These are phyloP conservation scores for Drosophila monieri DNA, from an alignment of 2,888 invertebrate genomes.

Conservation along the genomic window DNA sequence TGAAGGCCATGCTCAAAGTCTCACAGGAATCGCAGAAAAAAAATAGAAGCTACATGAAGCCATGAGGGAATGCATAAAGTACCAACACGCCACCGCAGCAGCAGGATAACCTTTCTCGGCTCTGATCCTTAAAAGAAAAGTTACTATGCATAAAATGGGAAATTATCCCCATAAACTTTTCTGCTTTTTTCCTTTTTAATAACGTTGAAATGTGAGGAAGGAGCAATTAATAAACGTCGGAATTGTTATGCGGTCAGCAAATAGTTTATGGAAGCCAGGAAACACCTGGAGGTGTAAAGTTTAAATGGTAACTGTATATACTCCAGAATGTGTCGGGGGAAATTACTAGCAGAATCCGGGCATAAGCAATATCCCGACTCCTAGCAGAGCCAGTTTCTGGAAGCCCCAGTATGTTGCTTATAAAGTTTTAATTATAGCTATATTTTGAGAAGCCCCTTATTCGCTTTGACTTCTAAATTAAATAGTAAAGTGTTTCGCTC, in stretches of 20 bases:
- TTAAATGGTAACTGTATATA: neutral
- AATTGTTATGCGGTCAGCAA: constrained; percentile 10
- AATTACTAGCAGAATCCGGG: neutral
- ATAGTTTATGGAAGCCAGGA: constrained; percentile 21
- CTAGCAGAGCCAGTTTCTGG: neutral
- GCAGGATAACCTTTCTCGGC: constrained; percentile 6
- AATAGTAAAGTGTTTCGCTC: neutral
- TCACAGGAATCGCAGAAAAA: constrained; percentile 23
- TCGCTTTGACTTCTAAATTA: neutral
- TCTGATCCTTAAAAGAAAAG: constrained; percentile 31
- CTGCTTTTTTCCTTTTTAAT: neutral
- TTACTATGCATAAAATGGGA: constrained; percentile 43
- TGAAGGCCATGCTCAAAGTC: constrained; percentile 33
- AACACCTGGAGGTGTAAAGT: constrained; percentile 8
- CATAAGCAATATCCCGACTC: neutral
- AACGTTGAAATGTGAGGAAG: constrained; percentile 1
- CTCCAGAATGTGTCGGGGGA: constrained; percentile 6
- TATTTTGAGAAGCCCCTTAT: neutral
- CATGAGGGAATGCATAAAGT: constrained; percentile 33
- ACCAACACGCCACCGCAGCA: constrained; percentile 1
- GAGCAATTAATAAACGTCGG: constrained; percentile 22
- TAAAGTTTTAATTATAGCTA: constrained; percentile 1
- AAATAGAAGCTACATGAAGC: constrained; percentile 16
- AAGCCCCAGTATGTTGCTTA: constrained; percentile 1
- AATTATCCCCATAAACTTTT: constrained; percentile 33